A percentile compares a stretch with the other conserved stretches of the same genome.
These are phyloP conservation scores for Macaria liturata DNA, from an alignment of 2,888 invertebrate species.

Conservation along the genomic window DNA sequence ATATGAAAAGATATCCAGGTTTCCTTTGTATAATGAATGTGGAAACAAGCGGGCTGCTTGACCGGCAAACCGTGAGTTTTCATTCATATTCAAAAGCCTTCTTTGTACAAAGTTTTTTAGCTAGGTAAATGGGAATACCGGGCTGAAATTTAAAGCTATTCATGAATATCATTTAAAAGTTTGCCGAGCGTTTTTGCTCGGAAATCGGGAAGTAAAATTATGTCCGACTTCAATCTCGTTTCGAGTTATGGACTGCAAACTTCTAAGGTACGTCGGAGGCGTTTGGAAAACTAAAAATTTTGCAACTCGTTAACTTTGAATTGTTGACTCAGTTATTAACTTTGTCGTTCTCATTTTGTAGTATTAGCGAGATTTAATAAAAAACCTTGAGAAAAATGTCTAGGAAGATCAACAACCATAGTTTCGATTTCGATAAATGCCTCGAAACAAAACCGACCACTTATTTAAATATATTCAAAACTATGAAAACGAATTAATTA, in stretches of 20 bases:
- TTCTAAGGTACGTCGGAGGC: neutral
- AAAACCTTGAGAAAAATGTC: too few species aligned
- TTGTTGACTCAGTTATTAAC: too few species aligned
- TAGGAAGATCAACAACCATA: too few species aligned
- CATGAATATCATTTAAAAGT: conserved; percentile 28
- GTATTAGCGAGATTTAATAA: too few species aligned
- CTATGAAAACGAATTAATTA: too few species aligned
- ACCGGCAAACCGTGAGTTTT: conserved; percentile 26
- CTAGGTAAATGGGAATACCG: conserved; percentile 26
- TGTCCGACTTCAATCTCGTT: conserved; percentile 10
- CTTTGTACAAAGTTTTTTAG: conserved; percentile 26
- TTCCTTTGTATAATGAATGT: conserved; percentile 26
- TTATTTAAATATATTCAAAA: too few species aligned
- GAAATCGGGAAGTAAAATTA: conserved; percentile 22
- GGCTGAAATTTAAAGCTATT: conserved; percentile 25
- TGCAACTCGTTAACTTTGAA: too few species aligned
- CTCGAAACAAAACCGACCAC: too few species aligned
- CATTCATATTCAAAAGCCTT: conserved; percentile 27
- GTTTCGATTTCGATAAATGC: too few species aligned
- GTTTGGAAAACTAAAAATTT: neutral
- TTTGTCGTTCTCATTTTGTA: too few species aligned
- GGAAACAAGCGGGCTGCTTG: conserved; percentile 22
- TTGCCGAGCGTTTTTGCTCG: conserved; percentile 16
- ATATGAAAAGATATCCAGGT: conserved; percentile 13
- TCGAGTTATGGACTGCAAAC: conserved; percentile 12